Percentiles rank a stretch among this genome's conserved stretches.
These are phyloP conservation scores for Ceryle rudis DNA, from an alignment of 2,797 vertebrate species.

Conservation along the genomic window DNA sequence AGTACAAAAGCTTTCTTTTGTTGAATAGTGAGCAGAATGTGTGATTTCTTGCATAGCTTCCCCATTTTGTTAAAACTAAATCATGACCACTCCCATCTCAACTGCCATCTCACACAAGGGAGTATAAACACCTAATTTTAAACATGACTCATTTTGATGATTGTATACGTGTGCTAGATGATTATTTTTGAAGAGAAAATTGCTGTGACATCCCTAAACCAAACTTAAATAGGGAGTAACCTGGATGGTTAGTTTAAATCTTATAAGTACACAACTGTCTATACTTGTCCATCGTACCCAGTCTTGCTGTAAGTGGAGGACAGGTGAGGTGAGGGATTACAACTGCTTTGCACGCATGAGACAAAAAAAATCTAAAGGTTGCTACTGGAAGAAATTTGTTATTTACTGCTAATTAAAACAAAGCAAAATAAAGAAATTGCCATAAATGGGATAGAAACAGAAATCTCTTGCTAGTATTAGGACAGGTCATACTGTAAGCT, in stretches of 20 bases:
- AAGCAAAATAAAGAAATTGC: neutral
- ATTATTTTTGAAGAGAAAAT: conserved; percentile 32
- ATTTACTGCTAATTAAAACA: neutral
- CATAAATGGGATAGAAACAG: neutral
- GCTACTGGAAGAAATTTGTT: neutral
- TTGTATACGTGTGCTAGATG: neutral
- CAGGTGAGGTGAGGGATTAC: neutral
- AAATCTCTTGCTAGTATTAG: neutral
- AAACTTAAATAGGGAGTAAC: neutral
- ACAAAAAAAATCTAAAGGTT: neutral
- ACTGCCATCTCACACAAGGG: neutral
- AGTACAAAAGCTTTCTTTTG: neutral
- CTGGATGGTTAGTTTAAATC: neutral
- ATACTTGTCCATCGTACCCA: neutral
- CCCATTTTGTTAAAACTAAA: neutral
- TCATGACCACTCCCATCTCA: neutral
- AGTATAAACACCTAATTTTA: conserved; percentile 31
- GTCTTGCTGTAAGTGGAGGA: neutral
- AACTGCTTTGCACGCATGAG: neutral
- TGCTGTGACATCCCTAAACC: conserved; percentile 1
- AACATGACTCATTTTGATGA: conserved; percentile 33
- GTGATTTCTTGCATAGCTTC: neutral
- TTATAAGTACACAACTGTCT: neutral
- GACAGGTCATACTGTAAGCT: neutral
- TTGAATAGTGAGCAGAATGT: neutral